These are phyloP conservation scores for Hoplostethus mediterraneus DNA, from an alignment of 2,797 vertebrate species.

Conservation along the genomic window DNA sequence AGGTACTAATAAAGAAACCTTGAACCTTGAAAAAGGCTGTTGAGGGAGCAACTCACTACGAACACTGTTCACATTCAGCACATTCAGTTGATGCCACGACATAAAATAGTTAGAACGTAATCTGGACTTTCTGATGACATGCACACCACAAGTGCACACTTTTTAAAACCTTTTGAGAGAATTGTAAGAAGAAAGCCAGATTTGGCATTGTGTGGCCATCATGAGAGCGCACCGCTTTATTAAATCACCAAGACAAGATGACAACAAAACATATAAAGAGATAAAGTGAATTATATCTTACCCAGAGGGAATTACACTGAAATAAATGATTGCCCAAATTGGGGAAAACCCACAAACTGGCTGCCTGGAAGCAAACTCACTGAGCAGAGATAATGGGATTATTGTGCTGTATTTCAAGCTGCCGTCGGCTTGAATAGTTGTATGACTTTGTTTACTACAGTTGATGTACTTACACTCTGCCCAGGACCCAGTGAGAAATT, in stretches of 20 bases:
- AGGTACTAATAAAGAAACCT: no score
- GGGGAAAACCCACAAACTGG: constrained; percentile 56
- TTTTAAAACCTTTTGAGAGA: no score
- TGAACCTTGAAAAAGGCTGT: no score
- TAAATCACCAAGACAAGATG: constrained; percentile 21
- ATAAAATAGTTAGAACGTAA: no score
- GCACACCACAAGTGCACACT: no score
- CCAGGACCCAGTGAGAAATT: constrained; percentile 13
- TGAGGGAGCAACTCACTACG: not conserved
- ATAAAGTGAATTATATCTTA: constrained; percentile 51
- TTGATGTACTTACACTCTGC: constrained; percentile 3
- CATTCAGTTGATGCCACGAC: no score
- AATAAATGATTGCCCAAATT: no score
- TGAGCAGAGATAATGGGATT: constrained; percentile 61
- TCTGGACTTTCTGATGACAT: no score
- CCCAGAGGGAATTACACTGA: constrained; percentile 44
- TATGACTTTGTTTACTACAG: constrained; percentile 52
- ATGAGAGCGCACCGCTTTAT: constrained; percentile 12
- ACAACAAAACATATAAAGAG: constrained; percentile 40
- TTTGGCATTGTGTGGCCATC: constrained; percentile 1
- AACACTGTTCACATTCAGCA: not conserved
- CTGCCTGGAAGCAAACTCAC: constrained; percentile 48
- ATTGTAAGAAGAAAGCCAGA: not conserved
- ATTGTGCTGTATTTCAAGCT: constrained; percentile 60
- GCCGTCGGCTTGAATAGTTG: constrained; percentile 54